Conservation (phyloP, 2,888 invertebrate genomes). For the Cosmorhoe ocellata region DNA sequence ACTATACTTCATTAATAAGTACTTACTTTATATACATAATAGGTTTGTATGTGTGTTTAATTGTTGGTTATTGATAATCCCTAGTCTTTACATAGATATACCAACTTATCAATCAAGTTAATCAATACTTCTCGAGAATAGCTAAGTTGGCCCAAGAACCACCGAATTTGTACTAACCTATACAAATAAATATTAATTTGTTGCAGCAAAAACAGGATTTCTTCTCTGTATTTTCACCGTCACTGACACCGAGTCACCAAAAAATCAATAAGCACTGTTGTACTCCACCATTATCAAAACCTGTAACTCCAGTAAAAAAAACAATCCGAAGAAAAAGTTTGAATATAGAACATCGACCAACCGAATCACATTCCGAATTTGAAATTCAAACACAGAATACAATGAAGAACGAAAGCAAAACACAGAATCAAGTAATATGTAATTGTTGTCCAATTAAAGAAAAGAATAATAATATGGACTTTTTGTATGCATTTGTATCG, state of each 20-base stretch:
- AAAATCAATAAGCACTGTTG: conserved; percentile 54
- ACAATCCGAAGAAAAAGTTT: conserved; percentile 22
- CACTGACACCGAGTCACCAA: conserved; percentile 41
- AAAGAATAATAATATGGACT: conserved; percentile 50
- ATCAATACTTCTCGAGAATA: no score
- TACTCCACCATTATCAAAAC: conserved; percentile 37
- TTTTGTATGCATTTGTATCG: conserved; percentile 69
- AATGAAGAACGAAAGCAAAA: not conserved
- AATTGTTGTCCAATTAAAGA: conserved; percentile 49
- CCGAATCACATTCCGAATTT: conserved; percentile 16
- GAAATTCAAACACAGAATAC: conserved; percentile 17
- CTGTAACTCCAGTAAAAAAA: conserved; percentile 24
- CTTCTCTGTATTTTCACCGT: conserved; percentile 61
- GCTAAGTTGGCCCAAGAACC: no score
- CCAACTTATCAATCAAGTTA: no score
- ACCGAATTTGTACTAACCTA: no score
- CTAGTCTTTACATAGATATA: no score
- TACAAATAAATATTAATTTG: conserved; percentile 1
- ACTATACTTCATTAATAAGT: no score
- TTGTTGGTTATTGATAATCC: no score
- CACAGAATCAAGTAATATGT: conserved; percentile 37
- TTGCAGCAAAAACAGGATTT: conserved; percentile 72
- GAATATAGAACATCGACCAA: conserved; percentile 12
- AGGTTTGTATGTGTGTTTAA: no score
- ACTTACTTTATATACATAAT: no score